A percentile compares a stretch with the other conserved stretches of the same genome.
These are phyloP conservation scores for Osmerus eperlanus DNA, from an alignment of 2,113 vertebrate species.

Conservation along the genomic window DNA sequence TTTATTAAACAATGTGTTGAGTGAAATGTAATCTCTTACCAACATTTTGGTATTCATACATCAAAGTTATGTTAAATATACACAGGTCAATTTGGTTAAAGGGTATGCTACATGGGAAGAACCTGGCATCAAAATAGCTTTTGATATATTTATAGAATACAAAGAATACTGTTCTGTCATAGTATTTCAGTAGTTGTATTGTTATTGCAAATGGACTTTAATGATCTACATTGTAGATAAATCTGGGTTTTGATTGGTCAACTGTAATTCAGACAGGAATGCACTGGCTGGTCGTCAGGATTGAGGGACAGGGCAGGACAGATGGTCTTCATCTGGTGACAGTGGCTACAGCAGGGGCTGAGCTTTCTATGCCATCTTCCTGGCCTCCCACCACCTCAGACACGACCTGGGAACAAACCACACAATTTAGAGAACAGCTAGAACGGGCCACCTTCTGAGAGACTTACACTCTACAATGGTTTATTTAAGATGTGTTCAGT, in stretches of 20 bases:
- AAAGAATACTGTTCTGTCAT: background rate
- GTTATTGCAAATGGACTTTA: background rate
- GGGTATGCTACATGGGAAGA: too few species aligned
- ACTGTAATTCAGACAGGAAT: slow-evolving; percentile 3
- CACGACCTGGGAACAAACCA: slow-evolving; percentile 45
- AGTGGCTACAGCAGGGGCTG: slow-evolving; percentile 23
- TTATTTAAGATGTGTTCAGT: too few species aligned
- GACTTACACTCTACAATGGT: too few species aligned
- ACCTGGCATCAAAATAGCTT: too few species aligned
- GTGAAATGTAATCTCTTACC: background rate
- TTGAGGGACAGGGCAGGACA: slow-evolving; percentile 3
- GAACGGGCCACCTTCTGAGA: background rate
- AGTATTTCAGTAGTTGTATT: background rate
- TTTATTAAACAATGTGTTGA: slow-evolving; percentile 6
- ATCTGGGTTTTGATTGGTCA: background rate
- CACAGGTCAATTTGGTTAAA: too few species aligned
- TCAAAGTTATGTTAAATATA: background rate
- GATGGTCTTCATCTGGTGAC: slow-evolving; percentile 51
- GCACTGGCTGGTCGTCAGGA: background rate
- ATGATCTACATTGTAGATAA: slow-evolving; percentile 7
- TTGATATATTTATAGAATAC: background rate
- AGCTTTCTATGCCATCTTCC: slow-evolving; percentile 37
- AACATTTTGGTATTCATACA: slow-evolving; percentile 1
- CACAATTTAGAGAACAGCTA: background rate
- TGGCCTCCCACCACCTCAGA: slow-evolving; percentile 51